Conservation (phyloP, 2,888 invertebrate species). For the Phengaris arion region DNA sequence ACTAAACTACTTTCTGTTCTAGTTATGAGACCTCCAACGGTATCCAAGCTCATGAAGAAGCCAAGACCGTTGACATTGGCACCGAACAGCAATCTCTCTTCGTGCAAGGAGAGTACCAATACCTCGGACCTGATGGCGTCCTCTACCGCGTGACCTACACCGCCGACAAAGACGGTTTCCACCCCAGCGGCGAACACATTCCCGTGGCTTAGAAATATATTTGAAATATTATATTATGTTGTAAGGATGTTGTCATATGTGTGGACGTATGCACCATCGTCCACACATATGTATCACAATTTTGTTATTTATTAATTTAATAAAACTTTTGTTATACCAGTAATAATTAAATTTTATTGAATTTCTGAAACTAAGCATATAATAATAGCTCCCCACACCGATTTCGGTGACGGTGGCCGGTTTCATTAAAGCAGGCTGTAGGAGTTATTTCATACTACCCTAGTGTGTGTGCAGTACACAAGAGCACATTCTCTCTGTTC, state of each 20-base stretch:
- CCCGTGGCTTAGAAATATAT: constrained; percentile 41
- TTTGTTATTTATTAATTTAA: not conserved
- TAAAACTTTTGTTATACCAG: not conserved
- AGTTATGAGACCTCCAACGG: constrained; percentile 61
- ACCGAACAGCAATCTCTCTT: constrained; percentile 52
- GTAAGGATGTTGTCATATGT: constrained; percentile 6
- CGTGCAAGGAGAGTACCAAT: constrained; percentile 58
- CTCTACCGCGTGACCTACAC: constrained; percentile 70
- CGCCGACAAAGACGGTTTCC: constrained; percentile 78
- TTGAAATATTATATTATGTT: not conserved
- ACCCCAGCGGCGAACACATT: constrained; percentile 60
- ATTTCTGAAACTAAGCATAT: no score
- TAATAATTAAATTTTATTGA: not conserved
- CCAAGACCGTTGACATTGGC: constrained; percentile 47
- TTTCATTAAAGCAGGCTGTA: no score
- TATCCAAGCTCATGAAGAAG: constrained; percentile 39
- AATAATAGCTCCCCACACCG: no score
- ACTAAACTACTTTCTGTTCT: not conserved
- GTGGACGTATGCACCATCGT: not conserved
- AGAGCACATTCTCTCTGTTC: no score
- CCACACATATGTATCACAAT: no score
- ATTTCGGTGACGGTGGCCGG: constrained; percentile 29
- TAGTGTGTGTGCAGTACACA: no score
- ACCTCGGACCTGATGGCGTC: constrained; percentile 69
- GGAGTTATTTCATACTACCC: no score